A percentile compares a stretch with the other conserved stretches of the same genome.
phyloP scores from a whole-genome alignment of 2,797 vertebrate genomes.

The Rhabdomys pumilio region DNA sequence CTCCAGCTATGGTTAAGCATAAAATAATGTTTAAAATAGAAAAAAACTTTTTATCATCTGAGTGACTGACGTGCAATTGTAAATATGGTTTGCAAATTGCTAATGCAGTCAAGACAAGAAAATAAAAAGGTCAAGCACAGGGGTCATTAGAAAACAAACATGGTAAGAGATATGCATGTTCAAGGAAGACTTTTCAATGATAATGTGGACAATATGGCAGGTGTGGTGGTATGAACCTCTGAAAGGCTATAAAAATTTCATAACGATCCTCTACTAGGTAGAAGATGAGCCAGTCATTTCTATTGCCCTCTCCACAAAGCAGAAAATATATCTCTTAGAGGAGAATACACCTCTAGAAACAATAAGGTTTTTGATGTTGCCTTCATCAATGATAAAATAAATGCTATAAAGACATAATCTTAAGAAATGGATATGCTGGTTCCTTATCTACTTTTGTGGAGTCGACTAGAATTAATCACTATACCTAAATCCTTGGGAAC shows the following conservation, averaged over 20 bases:
- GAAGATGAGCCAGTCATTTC: not conserved
- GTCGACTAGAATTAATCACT: not conserved
- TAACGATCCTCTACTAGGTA: not conserved
- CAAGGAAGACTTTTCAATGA: not conserved
- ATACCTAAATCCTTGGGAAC: not conserved
- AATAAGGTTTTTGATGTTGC: not conserved
- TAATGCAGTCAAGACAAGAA: not conserved
- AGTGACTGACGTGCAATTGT: rapidly evolving
- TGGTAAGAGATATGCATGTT: not conserved
- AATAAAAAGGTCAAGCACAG: not conserved
- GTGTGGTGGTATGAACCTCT: not conserved
- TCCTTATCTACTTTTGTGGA: not conserved
- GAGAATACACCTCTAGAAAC: not conserved
- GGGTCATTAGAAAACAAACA: too few relatives aligned
- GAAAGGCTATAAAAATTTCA: not conserved
- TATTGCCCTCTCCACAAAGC: not conserved
- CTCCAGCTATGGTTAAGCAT: too few relatives aligned
- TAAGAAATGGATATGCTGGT: not conserved
- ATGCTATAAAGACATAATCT: not conserved
- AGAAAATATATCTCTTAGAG: not conserved
- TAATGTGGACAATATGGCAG: not conserved
- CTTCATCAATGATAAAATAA: not conserved
- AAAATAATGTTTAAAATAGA: too few relatives aligned
- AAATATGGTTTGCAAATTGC: not conserved
- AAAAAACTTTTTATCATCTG: not conserved